Percentiles rank a stretch among this genome's conserved stretches.
These are phyloP conservation scores for Falco novaeseelandiae DNA, from an alignment of 2,797 vertebrate genomes.

Conservation along the genomic window DNA sequence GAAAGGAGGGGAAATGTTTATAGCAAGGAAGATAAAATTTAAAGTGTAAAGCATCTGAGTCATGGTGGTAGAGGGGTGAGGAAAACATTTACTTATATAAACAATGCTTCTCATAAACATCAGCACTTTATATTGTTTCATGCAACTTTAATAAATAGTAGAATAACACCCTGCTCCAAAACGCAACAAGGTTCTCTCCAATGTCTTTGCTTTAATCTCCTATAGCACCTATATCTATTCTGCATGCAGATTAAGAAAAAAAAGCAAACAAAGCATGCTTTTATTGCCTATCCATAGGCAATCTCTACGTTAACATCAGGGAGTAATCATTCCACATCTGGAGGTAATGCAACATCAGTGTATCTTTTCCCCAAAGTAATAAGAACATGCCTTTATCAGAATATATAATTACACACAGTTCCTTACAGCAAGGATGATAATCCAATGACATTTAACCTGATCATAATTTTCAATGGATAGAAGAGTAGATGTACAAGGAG, in stretches of 20 bases:
- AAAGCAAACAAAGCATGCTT: not conserved
- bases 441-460: not conserved
- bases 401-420: not conserved
- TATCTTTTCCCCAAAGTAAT: not conserved
- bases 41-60: not conserved
- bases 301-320: not conserved
- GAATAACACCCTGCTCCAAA: not conserved
- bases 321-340: slow-evolving; percentile 23
- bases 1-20: not conserved
- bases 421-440: not conserved
- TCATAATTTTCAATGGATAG: not conserved
- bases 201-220: not conserved
- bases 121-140: not conserved
- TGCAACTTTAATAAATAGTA: not conserved
- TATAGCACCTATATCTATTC: not conserved
- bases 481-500: not conserved
- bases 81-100: not conserved
- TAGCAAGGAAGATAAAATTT: slow-evolving; percentile 10
- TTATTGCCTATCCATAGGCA: not conserved
- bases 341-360: slow-evolving; percentile 29
- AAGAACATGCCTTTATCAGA: not conserved
- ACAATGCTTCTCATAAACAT: not conserved
- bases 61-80: not conserved
- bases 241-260: slow-evolving; percentile 1
- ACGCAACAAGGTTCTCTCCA: not conserved